Percentiles rank a stretch among this genome's conserved stretches.
Evolutionary conservation across 2,888 invertebrate species (phyloP).

Genomic region (Disparrhopalites patrizii): DNA sequence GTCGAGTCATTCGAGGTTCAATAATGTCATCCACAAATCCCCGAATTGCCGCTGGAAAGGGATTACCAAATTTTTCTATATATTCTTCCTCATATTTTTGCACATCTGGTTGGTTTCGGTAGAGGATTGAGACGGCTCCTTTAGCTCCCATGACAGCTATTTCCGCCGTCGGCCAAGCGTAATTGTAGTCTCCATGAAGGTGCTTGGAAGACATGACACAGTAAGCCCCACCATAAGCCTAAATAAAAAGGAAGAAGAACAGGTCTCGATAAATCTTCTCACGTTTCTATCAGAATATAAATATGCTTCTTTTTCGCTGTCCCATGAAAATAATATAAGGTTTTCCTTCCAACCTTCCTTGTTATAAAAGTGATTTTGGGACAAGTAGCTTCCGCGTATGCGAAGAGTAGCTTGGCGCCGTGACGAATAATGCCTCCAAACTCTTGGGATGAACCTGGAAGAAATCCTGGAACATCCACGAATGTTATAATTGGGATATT

Average conservation of each 20-base stretch:
- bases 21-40: constrained; percentile 67
- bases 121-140: constrained; percentile 64
- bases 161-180: constrained; percentile 68
- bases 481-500: constrained; percentile 65
- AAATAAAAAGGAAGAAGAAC: constrained; percentile 17
- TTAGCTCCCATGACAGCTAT: constrained; percentile 68
- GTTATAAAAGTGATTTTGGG: constrained; percentile 67
- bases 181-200: constrained; percentile 65
- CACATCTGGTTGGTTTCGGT: constrained; percentile 56
- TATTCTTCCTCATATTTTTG: constrained; percentile 60
- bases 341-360: constrained; percentile 57
- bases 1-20: constrained; percentile 60
- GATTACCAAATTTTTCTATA: constrained; percentile 63
- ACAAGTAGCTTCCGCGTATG: constrained; percentile 66
- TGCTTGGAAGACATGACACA: constrained; percentile 69
- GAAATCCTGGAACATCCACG: constrained; percentile 66
- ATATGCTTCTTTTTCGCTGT: constrained; percentile 11
- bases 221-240: constrained; percentile 63
- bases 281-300: background rate
- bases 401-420: constrained; percentile 65
- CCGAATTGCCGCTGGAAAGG: constrained; percentile 62
- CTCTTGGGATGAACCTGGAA: constrained; percentile 63
- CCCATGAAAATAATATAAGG: too few species aligned
- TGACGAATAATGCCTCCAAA: constrained; percentile 65
- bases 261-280: constrained; percentile 6